phyloP scores from a whole-genome alignment of 2,888 invertebrate species.

The Drosophila mayaguana region DNA sequence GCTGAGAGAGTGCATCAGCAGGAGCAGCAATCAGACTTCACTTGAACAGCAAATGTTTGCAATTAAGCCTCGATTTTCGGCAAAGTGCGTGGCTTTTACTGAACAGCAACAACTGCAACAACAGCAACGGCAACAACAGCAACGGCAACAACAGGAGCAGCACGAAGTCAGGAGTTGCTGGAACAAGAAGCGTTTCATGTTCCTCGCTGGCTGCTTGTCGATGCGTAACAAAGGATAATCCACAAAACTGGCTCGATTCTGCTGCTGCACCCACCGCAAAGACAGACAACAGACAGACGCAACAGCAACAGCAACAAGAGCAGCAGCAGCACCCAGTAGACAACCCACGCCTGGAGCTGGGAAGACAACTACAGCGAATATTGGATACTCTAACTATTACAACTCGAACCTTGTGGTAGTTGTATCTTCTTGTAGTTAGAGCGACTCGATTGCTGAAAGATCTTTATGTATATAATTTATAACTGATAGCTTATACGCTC shows the following conservation, averaged over 20 bases:
- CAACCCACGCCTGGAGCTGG: constrained; percentile 49
- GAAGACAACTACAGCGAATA: neutral
- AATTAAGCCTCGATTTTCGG: constrained; percentile 68
- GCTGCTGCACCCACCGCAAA: constrained; percentile 67
- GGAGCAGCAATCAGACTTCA: constrained; percentile 65
- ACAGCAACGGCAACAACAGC: constrained; percentile 26
- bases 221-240: constrained; percentile 77
- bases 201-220: constrained; percentile 67
- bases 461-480: too few species aligned
- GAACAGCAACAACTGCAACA: constrained; percentile 25
- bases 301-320: constrained; percentile 30
- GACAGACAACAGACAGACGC: constrained; percentile 43
- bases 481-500: too few species aligned
- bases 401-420: too few species aligned
- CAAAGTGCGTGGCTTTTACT: constrained; percentile 65
- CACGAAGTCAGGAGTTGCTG: constrained; percentile 25
- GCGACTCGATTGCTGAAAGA: too few species aligned
- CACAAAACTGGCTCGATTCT: constrained; percentile 55
- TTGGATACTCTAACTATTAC: neutral
- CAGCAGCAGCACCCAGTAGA: constrained; percentile 3
- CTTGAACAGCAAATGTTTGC: constrained; percentile 72
- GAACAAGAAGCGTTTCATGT: constrained; percentile 54
- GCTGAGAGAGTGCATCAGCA: constrained; percentile 34
- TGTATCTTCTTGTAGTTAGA: too few species aligned
- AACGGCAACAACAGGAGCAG: constrained; percentile 16